Conservation (phyloP, 2,113 vertebrate species). For the Apodemus sylvaticus region DNA sequence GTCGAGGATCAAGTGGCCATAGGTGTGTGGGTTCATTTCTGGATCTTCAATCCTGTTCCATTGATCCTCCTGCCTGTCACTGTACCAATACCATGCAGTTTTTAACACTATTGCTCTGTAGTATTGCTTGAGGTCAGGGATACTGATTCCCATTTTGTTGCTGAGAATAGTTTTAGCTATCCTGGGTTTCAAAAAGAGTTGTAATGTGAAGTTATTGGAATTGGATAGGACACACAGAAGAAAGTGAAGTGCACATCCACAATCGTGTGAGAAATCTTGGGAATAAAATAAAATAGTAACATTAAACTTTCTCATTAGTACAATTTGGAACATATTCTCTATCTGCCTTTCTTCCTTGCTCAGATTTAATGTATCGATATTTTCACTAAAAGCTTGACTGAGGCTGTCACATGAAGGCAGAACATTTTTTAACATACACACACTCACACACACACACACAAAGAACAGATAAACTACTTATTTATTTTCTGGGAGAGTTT, state of each 20-base stretch:
- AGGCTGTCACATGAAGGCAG: not conserved
- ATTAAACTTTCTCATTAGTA: not conserved
- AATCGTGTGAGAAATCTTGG: not conserved
- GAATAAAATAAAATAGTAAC: not conserved
- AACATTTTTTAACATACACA: not conserved
- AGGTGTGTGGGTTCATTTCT: too few species aligned
- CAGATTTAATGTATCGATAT: not conserved
- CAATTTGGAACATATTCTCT: not conserved
- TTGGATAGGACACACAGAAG: not conserved
- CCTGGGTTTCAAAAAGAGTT: too few species aligned
- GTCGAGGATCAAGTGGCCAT: too few species aligned
- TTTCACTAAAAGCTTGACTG: not conserved
- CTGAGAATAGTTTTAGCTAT: too few species aligned
- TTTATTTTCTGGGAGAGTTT: not conserved
- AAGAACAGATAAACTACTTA: not conserved
- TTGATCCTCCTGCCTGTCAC: too few species aligned
- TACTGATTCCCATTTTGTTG: too few species aligned
- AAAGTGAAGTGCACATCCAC: not conserved
- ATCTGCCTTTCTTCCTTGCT: not conserved
- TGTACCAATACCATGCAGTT: too few species aligned
- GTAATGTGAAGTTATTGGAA: not conserved
- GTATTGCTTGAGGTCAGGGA: too few species aligned
- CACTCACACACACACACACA: not conserved
- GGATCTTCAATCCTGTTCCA: too few species aligned
- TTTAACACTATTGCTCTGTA: too few species aligned